Percentiles rank a stretch among this genome's conserved stretches.
These are phyloP conservation scores for Ascaphus truei DNA, from an alignment of 2,113 vertebrate genomes.

Conservation along the genomic window DNA sequence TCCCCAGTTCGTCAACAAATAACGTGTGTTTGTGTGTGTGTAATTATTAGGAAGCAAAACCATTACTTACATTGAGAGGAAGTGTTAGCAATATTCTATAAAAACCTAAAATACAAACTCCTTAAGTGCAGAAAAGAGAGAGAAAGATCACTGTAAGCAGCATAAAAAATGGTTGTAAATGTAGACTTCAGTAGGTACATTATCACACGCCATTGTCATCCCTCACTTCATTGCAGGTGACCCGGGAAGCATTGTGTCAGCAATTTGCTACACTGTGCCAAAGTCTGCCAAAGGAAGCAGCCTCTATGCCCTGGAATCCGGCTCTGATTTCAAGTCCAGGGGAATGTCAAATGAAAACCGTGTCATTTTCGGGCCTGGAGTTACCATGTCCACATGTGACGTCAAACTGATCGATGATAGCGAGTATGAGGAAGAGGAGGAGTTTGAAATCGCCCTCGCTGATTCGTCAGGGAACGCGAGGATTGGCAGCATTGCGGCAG, in stretches of 20 bases:
- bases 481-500: slow-evolving; percentile 62
- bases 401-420: slow-evolving; percentile 88
- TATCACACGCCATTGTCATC: no score
- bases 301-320: slow-evolving; percentile 76
- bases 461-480: slow-evolving; percentile 80
- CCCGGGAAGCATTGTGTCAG: slow-evolving; percentile 81
- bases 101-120: slow-evolving; percentile 5
- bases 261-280: slow-evolving; percentile 82
- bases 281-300: slow-evolving; percentile 87
- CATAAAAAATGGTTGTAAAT: neutral
- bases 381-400: slow-evolving; percentile 80
- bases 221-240: slow-evolving; percentile 67
- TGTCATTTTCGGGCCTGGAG: slow-evolving; percentile 74
- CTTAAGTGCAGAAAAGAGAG: slow-evolving; percentile 3
- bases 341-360: slow-evolving; percentile 72
- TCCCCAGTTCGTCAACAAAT: no score
- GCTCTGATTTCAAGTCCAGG: slow-evolving; percentile 90
- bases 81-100: no score
- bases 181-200: no score
- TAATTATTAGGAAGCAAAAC: no score
- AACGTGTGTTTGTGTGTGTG: no score
- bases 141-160: neutral
- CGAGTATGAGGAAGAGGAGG: slow-evolving; percentile 91
- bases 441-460: slow-evolving; percentile 82
- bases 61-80: no score